Evolutionary conservation across 1,140 invertebrate species (phyloP).

Genomic region (Ephestia elutella): DNA sequence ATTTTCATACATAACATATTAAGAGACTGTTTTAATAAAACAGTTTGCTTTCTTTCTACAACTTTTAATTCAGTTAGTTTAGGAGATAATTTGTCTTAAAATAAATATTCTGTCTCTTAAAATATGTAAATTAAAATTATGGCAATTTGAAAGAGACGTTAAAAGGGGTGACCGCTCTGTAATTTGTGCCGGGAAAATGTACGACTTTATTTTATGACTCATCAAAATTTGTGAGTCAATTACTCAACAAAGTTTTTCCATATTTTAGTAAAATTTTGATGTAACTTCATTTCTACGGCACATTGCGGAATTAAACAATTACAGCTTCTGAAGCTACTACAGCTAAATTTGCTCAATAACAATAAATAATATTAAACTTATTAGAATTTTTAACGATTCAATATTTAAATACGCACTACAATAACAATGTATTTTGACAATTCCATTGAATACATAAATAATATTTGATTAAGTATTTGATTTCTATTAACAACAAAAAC

Average conservation of each 20-base stretch:
- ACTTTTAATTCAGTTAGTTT: too few species aligned
- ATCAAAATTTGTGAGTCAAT: conserved; percentile 2
- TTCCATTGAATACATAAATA: not conserved
- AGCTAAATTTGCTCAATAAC: not conserved
- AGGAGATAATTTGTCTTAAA: too few species aligned
- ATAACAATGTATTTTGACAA: not conserved
- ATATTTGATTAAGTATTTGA: not conserved
- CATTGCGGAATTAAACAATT: not conserved
- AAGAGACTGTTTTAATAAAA: too few species aligned
- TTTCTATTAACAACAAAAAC: not conserved
- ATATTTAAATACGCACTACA: not conserved
- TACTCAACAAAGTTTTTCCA: not conserved
- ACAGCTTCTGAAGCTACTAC: not conserved
- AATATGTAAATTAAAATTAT: conserved; percentile 8
- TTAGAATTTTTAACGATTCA: not conserved
- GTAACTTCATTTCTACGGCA: not conserved
- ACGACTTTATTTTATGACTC: conserved; percentile 6
- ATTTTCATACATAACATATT: too few species aligned
- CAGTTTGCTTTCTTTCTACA: too few species aligned
- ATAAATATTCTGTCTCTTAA: not conserved
- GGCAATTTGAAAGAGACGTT: not conserved
- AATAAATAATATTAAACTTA: not conserved
- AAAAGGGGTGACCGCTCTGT: not conserved
- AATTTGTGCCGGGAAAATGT: not conserved
- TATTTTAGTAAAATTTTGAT: not conserved